phyloP scores from a whole-genome alignment of 2,113 vertebrate species.

The Austrofundulus limnaeus region DNA sequence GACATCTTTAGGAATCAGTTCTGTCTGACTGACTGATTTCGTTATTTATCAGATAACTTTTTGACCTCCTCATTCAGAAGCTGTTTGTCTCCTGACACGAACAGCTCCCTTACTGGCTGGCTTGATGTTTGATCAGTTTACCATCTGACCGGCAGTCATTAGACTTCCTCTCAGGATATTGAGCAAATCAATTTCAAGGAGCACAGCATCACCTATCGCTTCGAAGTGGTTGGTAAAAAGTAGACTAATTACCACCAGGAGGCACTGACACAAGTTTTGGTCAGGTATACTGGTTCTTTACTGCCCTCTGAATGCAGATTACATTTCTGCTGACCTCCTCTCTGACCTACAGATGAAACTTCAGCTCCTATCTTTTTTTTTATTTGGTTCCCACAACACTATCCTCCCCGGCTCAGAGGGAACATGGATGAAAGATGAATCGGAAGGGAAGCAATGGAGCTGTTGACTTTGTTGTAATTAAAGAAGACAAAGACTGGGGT shows the following conservation, averaged over 20 bases:
- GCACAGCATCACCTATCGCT: conserved; percentile 8
- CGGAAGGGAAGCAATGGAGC: conserved; percentile 58
- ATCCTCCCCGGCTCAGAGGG: conserved; percentile 51
- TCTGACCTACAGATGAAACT: conserved; percentile 52
- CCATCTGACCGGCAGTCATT: conserved; percentile 5
- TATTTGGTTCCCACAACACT: conserved; percentile 42
- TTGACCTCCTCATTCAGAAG: conserved; percentile 11
- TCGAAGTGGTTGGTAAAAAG: conserved; percentile 36
- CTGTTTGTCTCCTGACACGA: conserved; percentile 9
- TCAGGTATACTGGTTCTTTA: conserved; percentile 46
- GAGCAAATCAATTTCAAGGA: conserved; percentile 52
- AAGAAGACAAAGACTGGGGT: conserved; percentile 69
- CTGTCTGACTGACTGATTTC: conserved; percentile 8
- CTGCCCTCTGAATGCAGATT: conserved; percentile 61
- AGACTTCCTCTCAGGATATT: conserved; percentile 11
- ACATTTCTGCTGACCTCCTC: conserved; percentile 40
- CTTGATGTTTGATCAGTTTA: conserved; percentile 31
- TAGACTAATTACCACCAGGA: conserved; percentile 60
- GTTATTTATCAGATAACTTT: conserved; percentile 16
- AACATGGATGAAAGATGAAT: conserved; percentile 52
- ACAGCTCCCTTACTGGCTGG: neutral
- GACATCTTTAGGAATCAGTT: conserved; percentile 33
- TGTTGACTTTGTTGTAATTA: conserved; percentile 73
- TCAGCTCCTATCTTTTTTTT: conserved; percentile 33
- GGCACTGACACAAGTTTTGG: conserved; percentile 48